Evolutionary conservation across 1,140 invertebrate species (phyloP), one percentile per base, ranked within the genome.

Genomic region (Tachypleus tridentatus): DNA sequence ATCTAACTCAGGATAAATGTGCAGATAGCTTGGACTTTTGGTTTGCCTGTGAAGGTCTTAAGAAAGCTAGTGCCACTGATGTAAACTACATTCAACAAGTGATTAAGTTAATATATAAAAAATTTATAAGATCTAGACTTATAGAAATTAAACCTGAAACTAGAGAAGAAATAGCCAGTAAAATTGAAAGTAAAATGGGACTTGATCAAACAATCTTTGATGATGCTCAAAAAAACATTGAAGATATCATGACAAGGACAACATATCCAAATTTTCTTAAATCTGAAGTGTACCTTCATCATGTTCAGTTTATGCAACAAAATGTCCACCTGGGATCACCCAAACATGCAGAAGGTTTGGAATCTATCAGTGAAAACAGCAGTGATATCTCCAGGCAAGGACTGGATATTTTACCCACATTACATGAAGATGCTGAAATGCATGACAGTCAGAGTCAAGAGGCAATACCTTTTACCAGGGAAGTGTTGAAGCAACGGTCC

Each of bases 231-330:
- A 71, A 76, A 29, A 82, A 91, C 77, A 87, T 93, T 65, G 89
- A 91, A 76, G 80, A 82, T 57, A 82, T 86, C 52, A 92, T 97
- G 74, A 85, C 84, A 67, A 86, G 87, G 72, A 87, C 90, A 49
- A 88, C 89, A 59, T 95, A 95, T 79, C 88, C 88, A 57, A 88
- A 89, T 76, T 97, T 97, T 77, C 82, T 96, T 66, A 86, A 86
- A 71, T 93, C 90, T 67, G 91, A 95, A 71, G 83, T 91, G 73
- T 97, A 94, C 81, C 83, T 95, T 72, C 82, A 89, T 73, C 89
- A 92, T 78, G 85, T 94, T 72, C 86, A 89, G 75, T 29, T 29
- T 2, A 29, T 29, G 29, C 29, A 29, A 29, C 29, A 29, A 29
- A 29, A 29, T 29, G 83, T 79, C 57, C 81, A 80, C 70, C 82